These are phyloP conservation scores for Clarias gariepinus DNA, from an alignment of 2,113 vertebrate species.

Conservation along the genomic window DNA sequence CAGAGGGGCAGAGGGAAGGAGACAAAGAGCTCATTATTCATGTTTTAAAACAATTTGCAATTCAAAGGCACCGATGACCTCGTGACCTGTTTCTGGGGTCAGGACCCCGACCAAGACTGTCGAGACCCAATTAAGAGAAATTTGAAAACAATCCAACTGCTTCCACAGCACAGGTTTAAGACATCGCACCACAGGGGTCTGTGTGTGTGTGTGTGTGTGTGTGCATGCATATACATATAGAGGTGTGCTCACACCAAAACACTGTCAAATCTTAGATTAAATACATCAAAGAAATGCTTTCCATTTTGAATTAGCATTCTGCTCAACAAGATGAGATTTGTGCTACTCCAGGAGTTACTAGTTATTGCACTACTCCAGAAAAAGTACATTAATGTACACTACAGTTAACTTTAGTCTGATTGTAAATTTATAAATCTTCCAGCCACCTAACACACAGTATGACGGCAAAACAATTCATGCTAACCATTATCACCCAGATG, in stretches of 20 bases:
- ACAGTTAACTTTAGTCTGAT: not conserved
- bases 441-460: too few relatives aligned
- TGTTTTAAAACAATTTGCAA: slow-evolving; percentile 88
- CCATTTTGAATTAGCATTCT: not conserved
- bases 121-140: slow-evolving; percentile 75
- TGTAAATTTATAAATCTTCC: not conserved
- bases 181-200: slow-evolving; percentile 90
- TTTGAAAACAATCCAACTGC: slow-evolving; percentile 74
- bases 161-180: slow-evolving; percentile 80
- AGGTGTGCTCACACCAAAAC: not conserved
- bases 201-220: slow-evolving; percentile 32
- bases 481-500: too few relatives aligned
- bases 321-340: not conserved
- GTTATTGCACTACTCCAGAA: too few relatives aligned
- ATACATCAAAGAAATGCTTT: not conserved
- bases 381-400: not conserved
- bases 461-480: too few relatives aligned
- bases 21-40: slow-evolving; percentile 94
- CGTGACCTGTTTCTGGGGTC: slow-evolving; percentile 70
- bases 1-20: slow-evolving; percentile 87
- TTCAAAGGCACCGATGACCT: slow-evolving; percentile 83
- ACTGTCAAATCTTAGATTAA: not conserved
- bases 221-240: not conserved
- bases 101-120: slow-evolving; percentile 68
- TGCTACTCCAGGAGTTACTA: not conserved